Conservation (phyloP, 2,797 vertebrate species). For the Borostomias antarcticus region DNA sequence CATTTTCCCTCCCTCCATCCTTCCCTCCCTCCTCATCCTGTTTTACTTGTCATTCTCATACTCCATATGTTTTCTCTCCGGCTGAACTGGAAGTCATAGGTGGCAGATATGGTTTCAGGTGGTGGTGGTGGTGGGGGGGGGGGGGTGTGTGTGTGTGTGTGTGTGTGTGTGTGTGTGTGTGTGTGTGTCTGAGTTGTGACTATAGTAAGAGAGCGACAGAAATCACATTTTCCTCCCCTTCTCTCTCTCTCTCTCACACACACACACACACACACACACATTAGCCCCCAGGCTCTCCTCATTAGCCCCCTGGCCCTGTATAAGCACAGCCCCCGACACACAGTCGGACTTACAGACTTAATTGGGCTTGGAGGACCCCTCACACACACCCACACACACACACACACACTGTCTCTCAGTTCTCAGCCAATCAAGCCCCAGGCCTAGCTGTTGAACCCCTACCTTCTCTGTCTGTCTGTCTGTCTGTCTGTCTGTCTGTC, state of each 20-base stretch:
- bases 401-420: slow-evolving; percentile 30
- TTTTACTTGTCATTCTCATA: slow-evolving; percentile 45
- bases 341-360: slow-evolving; percentile 75
- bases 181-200: slow-evolving; percentile 31
- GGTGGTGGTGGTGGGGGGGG: background rate
- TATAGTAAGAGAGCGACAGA: slow-evolving; percentile 43
- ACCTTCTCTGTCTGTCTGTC: background rate
- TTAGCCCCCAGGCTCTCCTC: slow-evolving; percentile 63
- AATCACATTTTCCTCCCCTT: slow-evolving; percentile 22
- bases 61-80: slow-evolving; percentile 44
- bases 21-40: slow-evolving; percentile 40
- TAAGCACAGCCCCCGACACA: slow-evolving; percentile 71
- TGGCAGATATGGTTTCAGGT: background rate
- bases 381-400: slow-evolving; percentile 28
- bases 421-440: slow-evolving; percentile 40
- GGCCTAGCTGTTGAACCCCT: background rate
- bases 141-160: background rate
- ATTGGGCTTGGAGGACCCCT: slow-evolving; percentile 74
- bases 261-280: background rate
- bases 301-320: slow-evolving; percentile 74
- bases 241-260: background rate
- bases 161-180: background rate
- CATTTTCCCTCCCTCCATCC: slow-evolving; percentile 8
- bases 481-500: too few relatives aligned
- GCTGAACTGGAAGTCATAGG: slow-evolving; percentile 28